A percentile compares a stretch with the other conserved stretches of the same genome.
These are phyloP conservation scores for Drosophila kurseongensis DNA, from an alignment of 1,140 invertebrate species.

Conservation along the genomic window DNA sequence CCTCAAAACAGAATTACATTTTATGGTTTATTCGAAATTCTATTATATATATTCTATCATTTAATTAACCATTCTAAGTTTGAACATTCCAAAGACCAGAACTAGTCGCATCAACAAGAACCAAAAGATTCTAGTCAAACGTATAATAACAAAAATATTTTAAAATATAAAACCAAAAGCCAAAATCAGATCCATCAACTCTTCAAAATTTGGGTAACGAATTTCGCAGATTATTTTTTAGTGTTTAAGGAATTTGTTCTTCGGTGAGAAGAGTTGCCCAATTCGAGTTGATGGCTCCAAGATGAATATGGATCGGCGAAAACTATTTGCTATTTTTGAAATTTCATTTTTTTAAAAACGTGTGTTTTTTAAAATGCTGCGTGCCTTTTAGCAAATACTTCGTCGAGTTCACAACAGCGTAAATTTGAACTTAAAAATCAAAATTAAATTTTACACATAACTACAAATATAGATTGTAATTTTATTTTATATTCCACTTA, in stretches of 20 bases:
- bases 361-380: slow-evolving; percentile 83
- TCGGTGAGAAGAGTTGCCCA: slow-evolving; percentile 18
- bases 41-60: slow-evolving; percentile 23
- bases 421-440: slow-evolving; percentile 19
- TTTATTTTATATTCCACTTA: slow-evolving; percentile 52
- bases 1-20: slow-evolving; percentile 40
- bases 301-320: slow-evolving; percentile 33
- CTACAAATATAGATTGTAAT: slow-evolving; percentile 50
- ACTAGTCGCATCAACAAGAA: slow-evolving; percentile 60
- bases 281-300: slow-evolving; percentile 27
- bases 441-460: slow-evolving; percentile 13
- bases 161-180: slow-evolving; percentile 13
- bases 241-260: slow-evolving; percentile 76
- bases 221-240: slow-evolving; percentile 69
- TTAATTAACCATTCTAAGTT: slow-evolving; percentile 56
- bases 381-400: slow-evolving; percentile 80
- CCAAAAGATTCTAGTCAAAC: slow-evolving; percentile 68
- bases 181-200: slow-evolving; percentile 25
- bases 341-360: slow-evolving; percentile 78
- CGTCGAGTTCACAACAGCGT: slow-evolving; percentile 34
- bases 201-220: slow-evolving; percentile 3
- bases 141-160: slow-evolving; percentile 36
- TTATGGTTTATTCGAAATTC: slow-evolving; percentile 34
- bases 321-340: slow-evolving; percentile 69
- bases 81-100: slow-evolving; percentile 58